Conservation (phyloP, 1,140 invertebrate species). For the Palaemon carinicauda region DNA sequence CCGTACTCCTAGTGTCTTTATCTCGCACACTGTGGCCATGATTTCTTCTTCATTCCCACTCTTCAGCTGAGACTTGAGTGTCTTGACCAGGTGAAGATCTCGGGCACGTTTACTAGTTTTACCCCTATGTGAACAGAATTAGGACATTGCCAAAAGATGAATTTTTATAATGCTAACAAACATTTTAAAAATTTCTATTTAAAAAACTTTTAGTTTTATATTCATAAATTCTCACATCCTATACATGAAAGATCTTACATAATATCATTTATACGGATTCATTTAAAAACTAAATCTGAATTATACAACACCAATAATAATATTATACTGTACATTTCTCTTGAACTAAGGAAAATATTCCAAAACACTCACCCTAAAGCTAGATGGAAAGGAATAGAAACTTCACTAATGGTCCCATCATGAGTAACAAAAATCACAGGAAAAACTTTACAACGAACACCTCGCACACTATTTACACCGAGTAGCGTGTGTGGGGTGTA, state of each 20-base stretch:
- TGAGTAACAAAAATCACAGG: constrained; percentile 81
- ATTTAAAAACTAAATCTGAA: not conserved
- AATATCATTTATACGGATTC: no score
- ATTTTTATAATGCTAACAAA: no score
- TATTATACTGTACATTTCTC: no score
- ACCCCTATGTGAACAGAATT: constrained; percentile 68
- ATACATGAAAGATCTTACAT: no score
- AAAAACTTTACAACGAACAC: constrained; percentile 66
- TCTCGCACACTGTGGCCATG: not conserved
- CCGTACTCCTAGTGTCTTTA: constrained; percentile 20
- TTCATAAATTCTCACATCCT: no score
- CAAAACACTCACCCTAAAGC: constrained; percentile 70
- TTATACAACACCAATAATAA: not conserved
- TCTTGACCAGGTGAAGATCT: constrained; percentile 86
- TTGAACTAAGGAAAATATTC: not conserved
- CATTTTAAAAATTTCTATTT: no score
- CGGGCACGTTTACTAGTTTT: constrained; percentile 85
- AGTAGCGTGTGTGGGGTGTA: constrained; percentile 83
- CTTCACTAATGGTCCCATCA: constrained; percentile 79
- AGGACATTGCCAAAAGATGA: not conserved
- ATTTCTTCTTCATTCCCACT: constrained; percentile 20
- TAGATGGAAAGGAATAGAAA: constrained; percentile 89
- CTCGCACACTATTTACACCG: constrained; percentile 71
- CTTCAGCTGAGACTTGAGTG: constrained; percentile 65
- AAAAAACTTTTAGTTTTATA: no score